Evolutionary conservation across 2,113 vertebrate genomes (phyloP).

Genomic region (Nesoenas mayeri): DNA sequence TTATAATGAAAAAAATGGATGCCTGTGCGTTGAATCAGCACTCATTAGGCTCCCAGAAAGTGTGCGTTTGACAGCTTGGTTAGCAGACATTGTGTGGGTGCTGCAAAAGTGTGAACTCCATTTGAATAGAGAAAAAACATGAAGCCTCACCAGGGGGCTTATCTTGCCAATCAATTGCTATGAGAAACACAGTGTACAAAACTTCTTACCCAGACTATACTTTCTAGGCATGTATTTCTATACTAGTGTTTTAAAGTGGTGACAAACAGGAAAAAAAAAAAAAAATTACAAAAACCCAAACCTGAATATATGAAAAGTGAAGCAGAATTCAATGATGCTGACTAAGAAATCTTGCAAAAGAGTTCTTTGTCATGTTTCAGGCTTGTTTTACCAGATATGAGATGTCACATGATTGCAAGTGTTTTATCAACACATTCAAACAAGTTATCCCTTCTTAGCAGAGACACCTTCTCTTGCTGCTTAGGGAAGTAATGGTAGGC

Average conservation of each 20-base stretch:
- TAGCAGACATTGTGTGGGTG: neutral
- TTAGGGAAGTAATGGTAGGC: neutral
- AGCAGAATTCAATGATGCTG: neutral
- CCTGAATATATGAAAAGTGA: neutral
- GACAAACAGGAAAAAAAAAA: neutral
- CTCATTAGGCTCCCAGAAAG: neutral
- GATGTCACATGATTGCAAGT: neutral
- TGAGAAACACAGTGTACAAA: neutral
- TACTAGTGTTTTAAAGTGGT: neutral
- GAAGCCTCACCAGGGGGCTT: neutral
- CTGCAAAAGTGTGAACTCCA: neutral
- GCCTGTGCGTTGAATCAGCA: neutral
- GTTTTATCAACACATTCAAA: neutral
- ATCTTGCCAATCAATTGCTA: neutral
- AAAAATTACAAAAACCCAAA: too few species aligned
- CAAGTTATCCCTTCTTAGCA: accelerated
- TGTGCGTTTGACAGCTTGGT: neutral
- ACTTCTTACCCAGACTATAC: neutral
- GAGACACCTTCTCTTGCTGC: neutral
- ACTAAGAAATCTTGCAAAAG: neutral
- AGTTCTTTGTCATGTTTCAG: neutral
- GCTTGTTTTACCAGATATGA: neutral
- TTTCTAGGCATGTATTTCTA: neutral
- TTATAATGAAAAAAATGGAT: neutral
- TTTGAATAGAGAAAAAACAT: neutral